Percentiles rank a stretch among this genome's conserved stretches.
Evolutionary conservation across 2,888 invertebrate genomes (phyloP).

Genomic region (Cheilosia impressa): DNA sequence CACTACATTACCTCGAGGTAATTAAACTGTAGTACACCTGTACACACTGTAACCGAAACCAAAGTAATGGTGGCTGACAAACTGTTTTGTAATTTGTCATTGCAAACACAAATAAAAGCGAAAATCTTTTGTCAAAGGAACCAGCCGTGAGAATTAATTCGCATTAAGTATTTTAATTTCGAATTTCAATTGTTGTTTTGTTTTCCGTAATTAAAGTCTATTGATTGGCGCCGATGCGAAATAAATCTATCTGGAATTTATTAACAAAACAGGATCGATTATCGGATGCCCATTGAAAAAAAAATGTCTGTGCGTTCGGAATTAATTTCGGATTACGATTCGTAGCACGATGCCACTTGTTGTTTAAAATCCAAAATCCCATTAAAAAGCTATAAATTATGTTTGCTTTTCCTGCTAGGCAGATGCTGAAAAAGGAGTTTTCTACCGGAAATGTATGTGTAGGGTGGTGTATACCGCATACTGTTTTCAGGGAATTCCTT

Average conservation of each 20-base stretch:
- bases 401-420: neutral
- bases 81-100: slow-evolving; percentile 44
- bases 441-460: too few relatives aligned
- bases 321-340: slow-evolving; percentile 30
- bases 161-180: slow-evolving; percentile 57
- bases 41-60: slow-evolving; percentile 9
- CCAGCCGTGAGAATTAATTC: slow-evolving; percentile 12
- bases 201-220: slow-evolving; percentile 49
- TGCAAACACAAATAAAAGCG: neutral
- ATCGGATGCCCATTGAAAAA: slow-evolving; percentile 2
- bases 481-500: too few relatives aligned
- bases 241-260: slow-evolving; percentile 20
- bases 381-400: slow-evolving; percentile 9
- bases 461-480: too few relatives aligned
- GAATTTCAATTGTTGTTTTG: slow-evolving; percentile 39
- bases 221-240: slow-evolving; percentile 43
- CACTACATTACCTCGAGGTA: slow-evolving; percentile 66
- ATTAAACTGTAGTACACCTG: slow-evolving; percentile 52
- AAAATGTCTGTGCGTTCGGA: slow-evolving; percentile 12
- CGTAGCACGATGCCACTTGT: neutral
- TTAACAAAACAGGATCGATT: neutral
- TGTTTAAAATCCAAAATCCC: neutral
- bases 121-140: slow-evolving; percentile 24
- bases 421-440: neutral
- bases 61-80: slow-evolving; percentile 29